Conservation (phyloP, 2,888 invertebrate species). For the Drosophila recens region DNA sequence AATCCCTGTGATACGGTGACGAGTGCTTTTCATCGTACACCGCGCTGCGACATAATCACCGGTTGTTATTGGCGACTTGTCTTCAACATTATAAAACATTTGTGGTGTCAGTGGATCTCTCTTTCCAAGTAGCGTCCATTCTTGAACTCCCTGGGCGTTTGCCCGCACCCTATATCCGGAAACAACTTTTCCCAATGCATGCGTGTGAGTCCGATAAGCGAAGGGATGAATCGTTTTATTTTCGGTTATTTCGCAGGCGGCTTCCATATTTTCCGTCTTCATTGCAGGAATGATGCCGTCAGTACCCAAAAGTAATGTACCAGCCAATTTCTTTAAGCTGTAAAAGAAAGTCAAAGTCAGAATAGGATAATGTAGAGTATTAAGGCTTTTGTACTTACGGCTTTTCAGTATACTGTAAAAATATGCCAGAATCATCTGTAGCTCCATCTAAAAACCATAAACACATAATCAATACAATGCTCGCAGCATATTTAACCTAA, state of each 20-base stretch:
- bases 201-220: constrained; percentile 98
- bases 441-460: constrained; percentile 87
- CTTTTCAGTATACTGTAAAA: constrained; percentile 91
- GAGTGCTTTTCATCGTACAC: constrained; percentile 95
- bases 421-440: constrained; percentile 94
- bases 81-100: constrained; percentile 95
- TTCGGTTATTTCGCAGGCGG: constrained; percentile 92
- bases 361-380: not conserved
- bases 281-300: constrained; percentile 91
- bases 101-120: constrained; percentile 94
- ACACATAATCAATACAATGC: not conserved
- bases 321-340: constrained; percentile 94
- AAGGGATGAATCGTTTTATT: constrained; percentile 96
- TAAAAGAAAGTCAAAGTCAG: constrained; percentile 54
- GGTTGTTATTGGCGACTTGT: constrained; percentile 87
- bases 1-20: constrained; percentile 88
- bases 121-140: constrained; percentile 94
- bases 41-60: constrained; percentile 94
- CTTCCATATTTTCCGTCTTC: constrained; percentile 93
- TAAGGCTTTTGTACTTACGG: constrained; percentile 86
- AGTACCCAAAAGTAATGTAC: constrained; percentile 95
- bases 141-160: constrained; percentile 87
- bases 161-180: constrained; percentile 91
- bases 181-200: constrained; percentile 93
- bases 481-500: not conserved